phyloP scores from a whole-genome alignment of 2,113 vertebrate species.

The Scartelaos histophorus region DNA sequence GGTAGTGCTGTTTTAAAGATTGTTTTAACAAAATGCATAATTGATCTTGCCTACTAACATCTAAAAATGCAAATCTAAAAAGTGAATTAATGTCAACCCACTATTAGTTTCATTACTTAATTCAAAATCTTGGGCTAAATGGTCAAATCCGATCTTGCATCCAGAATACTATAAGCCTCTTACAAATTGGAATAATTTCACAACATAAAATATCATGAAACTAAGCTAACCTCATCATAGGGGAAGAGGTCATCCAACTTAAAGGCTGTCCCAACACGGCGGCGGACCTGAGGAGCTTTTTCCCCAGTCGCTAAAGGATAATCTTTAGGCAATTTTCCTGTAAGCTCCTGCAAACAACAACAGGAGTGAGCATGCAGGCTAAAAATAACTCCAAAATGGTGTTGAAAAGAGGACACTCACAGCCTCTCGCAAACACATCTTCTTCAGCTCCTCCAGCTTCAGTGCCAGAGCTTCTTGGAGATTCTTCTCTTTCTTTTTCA shows the following conservation, averaged over 20 bases:
- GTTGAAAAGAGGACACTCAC: conserved; percentile 73
- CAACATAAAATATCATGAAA: conserved; percentile 9
- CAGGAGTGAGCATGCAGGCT: conserved; percentile 8
- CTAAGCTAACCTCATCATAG: conserved; percentile 80
- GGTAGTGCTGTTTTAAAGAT: neutral
- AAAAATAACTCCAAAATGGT: neutral
- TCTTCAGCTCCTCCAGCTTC: conserved; percentile 91
- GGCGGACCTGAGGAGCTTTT: conserved; percentile 84
- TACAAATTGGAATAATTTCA: neutral
- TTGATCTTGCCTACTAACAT: neutral
- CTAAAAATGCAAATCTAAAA: neutral
- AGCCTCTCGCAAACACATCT: conserved; percentile 92
- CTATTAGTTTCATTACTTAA: neutral
- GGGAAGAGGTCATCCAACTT: conserved; percentile 89
- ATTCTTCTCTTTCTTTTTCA: conserved; percentile 89
- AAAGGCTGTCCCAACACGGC: conserved; percentile 87
- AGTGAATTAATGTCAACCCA: neutral
- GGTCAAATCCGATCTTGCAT: conserved; percentile 13
- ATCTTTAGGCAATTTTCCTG: conserved; percentile 89
- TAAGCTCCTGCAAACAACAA: conserved; percentile 84
- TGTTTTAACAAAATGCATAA: too few relatives aligned
- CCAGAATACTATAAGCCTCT: neutral
- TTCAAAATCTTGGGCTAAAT: conserved; percentile 14
- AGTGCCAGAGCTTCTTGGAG: conserved; percentile 86
- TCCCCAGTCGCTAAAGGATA: conserved; percentile 90